Percentiles rank a stretch among this genome's conserved stretches.
phyloP scores from a whole-genome alignment of 1,140 invertebrate genomes.

The Leptonema lineaticorne region DNA sequence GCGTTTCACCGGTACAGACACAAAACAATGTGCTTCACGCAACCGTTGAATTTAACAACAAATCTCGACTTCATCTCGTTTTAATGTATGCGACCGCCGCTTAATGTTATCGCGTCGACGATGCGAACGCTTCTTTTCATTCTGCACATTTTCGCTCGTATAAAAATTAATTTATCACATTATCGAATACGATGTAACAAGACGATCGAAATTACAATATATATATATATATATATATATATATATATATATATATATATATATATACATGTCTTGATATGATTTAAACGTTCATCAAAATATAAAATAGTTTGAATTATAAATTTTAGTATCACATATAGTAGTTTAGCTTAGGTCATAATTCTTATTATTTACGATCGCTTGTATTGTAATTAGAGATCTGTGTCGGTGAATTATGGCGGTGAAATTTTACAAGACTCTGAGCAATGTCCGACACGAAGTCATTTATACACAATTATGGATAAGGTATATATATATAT shows the following conservation, averaged over 20 bases:
- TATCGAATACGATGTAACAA: too few relatives aligned
- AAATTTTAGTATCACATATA: too few relatives aligned
- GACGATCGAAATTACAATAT: too few relatives aligned
- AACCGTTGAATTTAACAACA: not conserved
- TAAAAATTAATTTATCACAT: too few relatives aligned
- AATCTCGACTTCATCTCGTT: not conserved
- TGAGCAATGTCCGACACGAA: slow-evolving; percentile 24
- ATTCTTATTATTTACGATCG: too few relatives aligned
- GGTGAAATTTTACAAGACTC: slow-evolving; percentile 19
- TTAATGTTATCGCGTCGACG: slow-evolving; percentile 4
- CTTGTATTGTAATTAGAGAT: slow-evolving; percentile 36
- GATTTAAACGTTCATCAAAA: too few relatives aligned
- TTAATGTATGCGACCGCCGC: slow-evolving; percentile 4
- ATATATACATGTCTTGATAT: too few relatives aligned
- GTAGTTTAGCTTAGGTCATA: too few relatives aligned
- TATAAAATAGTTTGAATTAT: too few relatives aligned
- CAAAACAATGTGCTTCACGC: slow-evolving; percentile 6
- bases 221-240: too few relatives aligned
- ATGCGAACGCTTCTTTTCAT: not conserved
- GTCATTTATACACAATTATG: slow-evolving; percentile 8
- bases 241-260: too few relatives aligned
- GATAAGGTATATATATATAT: not conserved
- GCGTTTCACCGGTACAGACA: slow-evolving; percentile 7
- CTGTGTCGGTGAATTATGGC: slow-evolving; percentile 25
- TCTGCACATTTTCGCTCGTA: not conserved